These are phyloP conservation scores for Podarcis raffonei DNA, from an alignment of 2,113 vertebrate genomes.

Conservation along the genomic window DNA sequence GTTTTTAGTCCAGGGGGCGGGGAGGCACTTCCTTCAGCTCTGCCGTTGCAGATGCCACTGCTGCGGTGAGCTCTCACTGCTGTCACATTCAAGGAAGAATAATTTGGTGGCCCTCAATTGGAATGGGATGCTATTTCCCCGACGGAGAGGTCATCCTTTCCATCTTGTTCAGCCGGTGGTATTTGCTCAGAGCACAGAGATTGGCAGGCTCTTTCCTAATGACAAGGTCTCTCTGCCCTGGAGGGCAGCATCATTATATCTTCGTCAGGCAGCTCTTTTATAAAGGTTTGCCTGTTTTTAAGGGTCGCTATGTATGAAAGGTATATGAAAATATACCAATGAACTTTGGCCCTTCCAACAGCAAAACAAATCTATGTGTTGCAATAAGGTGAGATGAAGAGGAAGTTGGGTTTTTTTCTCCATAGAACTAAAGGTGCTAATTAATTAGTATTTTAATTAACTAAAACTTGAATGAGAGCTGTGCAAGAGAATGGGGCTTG, in stretches of 20 bases:
- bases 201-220: constrained; percentile 15
- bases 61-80: background rate
- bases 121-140: constrained; percentile 16
- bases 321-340: constrained; percentile 32
- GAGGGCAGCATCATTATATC: constrained; percentile 41
- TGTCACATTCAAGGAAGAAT: background rate
- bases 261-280: background rate
- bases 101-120: constrained; percentile 16
- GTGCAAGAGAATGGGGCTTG: background rate
- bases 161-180: background rate
- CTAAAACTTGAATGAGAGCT: background rate
- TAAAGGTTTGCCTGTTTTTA: constrained; percentile 33
- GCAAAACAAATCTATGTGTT: constrained; percentile 6
- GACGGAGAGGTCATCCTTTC: background rate
- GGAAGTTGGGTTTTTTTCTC: background rate
- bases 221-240: background rate
- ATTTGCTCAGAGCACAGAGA: constrained; percentile 32
- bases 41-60: background rate
- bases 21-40: too few species aligned
- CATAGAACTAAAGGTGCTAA: background rate
- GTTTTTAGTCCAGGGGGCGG: too few species aligned
- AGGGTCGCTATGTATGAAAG: constrained; percentile 33
- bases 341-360: constrained; percentile 40
- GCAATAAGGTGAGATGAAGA: background rate
- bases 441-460: background rate